Conservation (phyloP, 2,113 vertebrate genomes). For the Polypterus senegalus region DNA sequence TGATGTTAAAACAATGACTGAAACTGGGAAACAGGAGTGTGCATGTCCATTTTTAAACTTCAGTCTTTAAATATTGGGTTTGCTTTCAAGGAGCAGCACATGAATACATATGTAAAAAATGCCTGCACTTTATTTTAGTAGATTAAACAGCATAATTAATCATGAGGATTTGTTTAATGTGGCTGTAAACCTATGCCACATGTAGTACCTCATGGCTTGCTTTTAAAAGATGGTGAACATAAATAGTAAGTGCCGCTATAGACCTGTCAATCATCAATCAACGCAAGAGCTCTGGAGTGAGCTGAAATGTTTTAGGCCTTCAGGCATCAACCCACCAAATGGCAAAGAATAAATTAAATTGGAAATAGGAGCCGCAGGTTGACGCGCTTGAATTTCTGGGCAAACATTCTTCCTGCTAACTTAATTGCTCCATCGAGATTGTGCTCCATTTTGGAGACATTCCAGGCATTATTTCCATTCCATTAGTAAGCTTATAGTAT, state of each 20-base stretch:
- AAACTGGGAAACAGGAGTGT: no score
- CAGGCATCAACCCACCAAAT: constrained; percentile 33
- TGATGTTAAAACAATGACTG: no score
- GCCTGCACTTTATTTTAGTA: constrained; percentile 1
- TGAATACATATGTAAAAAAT: no score
- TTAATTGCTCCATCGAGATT: constrained; percentile 53
- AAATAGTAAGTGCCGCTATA: constrained; percentile 33
- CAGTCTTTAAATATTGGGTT: no score
- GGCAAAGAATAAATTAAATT: constrained; percentile 51
- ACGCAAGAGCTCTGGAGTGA: constrained; percentile 7
- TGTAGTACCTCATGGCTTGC: constrained; percentile 10
- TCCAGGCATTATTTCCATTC: constrained; percentile 59
- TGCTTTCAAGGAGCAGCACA: no score
- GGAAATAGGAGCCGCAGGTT: constrained; percentile 38
- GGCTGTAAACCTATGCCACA: constrained; percentile 21
- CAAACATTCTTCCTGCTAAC: constrained; percentile 58
- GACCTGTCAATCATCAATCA: constrained; percentile 27
- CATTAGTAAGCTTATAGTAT: constrained; percentile 48
- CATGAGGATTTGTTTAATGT: constrained; percentile 24
- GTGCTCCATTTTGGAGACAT: constrained; percentile 38
- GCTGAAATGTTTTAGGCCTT: constrained; percentile 26
- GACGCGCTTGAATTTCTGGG: constrained; percentile 51
- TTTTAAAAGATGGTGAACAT: constrained; percentile 29
- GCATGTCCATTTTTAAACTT: no score
- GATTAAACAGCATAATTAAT: constrained; percentile 12